These are phyloP conservation scores for Podarcis cretensis DNA, from an alignment of 2,113 vertebrate species.

Conservation along the genomic window DNA sequence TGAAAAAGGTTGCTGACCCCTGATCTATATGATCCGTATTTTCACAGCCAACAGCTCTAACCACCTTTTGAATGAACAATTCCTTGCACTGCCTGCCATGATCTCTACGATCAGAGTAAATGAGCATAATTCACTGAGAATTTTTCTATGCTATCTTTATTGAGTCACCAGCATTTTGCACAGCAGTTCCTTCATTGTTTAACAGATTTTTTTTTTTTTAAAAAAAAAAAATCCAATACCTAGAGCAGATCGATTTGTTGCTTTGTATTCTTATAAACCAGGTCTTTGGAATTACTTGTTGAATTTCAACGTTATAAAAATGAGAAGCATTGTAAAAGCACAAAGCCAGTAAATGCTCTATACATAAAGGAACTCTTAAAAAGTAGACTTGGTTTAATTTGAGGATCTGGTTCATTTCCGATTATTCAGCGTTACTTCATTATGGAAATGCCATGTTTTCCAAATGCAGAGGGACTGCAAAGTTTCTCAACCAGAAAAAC, in stretches of 20 bases:
- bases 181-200: not conserved
- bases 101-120: not conserved
- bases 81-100: not conserved
- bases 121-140: not conserved
- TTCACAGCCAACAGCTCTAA: not conserved
- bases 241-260: not conserved
- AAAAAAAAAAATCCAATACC: not conserved
- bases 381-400: not conserved
- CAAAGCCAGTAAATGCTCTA: not conserved
- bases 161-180: not conserved
- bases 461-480: not conserved
- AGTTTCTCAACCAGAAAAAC: not conserved
- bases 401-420: not conserved
- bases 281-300: not conserved
- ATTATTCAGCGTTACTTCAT: accelerated
- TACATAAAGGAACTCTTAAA: not conserved
- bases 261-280: not conserved
- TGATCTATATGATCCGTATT: not conserved
- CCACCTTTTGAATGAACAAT: not conserved
- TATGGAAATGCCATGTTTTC: conserved; percentile 24
- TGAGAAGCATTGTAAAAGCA: not conserved
- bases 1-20: no score
- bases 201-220: not conserved
- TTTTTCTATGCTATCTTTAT: not conserved
- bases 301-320: not conserved